Conservation (phyloP, 1,140 invertebrate genomes). For the Bombus haemorrhoidalis region DNA sequence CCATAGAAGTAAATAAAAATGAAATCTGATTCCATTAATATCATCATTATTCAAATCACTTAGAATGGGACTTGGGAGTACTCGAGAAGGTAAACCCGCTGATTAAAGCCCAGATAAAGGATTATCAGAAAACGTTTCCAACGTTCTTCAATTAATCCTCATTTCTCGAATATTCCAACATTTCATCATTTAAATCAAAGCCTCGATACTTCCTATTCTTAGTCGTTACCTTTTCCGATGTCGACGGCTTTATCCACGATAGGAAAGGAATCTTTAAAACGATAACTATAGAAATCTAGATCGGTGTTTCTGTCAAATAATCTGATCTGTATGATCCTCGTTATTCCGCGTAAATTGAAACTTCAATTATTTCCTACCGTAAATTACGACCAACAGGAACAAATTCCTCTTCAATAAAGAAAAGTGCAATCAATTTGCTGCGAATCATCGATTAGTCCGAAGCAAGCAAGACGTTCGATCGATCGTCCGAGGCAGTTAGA, state of each 20-base stretch:
- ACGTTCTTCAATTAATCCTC: not conserved
- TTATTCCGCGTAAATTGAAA: too few relatives aligned
- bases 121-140: too few relatives aligned
- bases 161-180: not conserved
- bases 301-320: not conserved
- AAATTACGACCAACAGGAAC: too few relatives aligned
- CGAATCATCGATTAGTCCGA: constrained; percentile 6
- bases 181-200: not conserved
- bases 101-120: too few relatives aligned
- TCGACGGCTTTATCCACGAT: not conserved
- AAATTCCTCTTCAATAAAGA: not conserved
- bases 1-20: not conserved
- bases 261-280: not conserved
- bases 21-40: not conserved
- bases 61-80: too few relatives aligned
- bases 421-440: not conserved
- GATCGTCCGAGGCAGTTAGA: not conserved
- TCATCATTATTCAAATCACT: not conserved
- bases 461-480: not conserved
- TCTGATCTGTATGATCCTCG: too few relatives aligned
- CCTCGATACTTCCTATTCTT: not conserved
- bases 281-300: not conserved
- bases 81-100: too few relatives aligned
- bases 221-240: not conserved
- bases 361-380: not conserved